phyloP scores from a whole-genome alignment of 2,113 vertebrate genomes.

The Oplegnathus fasciatus region DNA sequence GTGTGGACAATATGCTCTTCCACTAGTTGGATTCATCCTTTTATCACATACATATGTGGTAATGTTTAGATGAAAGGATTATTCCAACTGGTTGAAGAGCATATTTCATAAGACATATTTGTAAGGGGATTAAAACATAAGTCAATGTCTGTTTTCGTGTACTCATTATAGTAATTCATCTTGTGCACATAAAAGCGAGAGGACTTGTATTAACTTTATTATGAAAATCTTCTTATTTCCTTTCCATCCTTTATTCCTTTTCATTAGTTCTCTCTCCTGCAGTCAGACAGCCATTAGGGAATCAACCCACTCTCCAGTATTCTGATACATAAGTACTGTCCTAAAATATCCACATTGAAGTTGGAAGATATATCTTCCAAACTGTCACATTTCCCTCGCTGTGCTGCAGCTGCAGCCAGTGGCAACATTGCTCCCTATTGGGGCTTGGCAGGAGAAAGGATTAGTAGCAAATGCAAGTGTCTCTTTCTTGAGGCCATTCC shows the following conservation, averaged over 20 bases:
- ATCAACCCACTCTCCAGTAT: slow-evolving; percentile 38
- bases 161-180: neutral
- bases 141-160: neutral
- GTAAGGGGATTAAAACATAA: neutral
- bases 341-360: slow-evolving; percentile 63
- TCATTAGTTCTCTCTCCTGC: slow-evolving; percentile 35
- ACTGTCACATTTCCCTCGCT: slow-evolving; percentile 54
- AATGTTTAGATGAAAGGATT: neutral
- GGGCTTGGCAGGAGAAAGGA: slow-evolving; percentile 50
- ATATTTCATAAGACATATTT: neutral
- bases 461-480: slow-evolving; percentile 56
- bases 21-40: neutral
- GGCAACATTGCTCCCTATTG: slow-evolving; percentile 30
- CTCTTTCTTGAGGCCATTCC: slow-evolving; percentile 52
- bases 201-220: neutral
- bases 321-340: slow-evolving; percentile 55
- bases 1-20: neutral
- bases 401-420: slow-evolving; percentile 48
- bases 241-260: slow-evolving; percentile 13
- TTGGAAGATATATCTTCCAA: slow-evolving; percentile 34
- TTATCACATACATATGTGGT: neutral
- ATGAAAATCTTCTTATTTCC: slow-evolving; percentile 33
- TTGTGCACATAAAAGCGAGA: slow-evolving; percentile 3
- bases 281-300: slow-evolving; percentile 44
- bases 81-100: neutral